These are phyloP conservation scores for Cephalotes varians DNA, from an alignment of 2,888 invertebrate genomes.

Conservation along the genomic window DNA sequence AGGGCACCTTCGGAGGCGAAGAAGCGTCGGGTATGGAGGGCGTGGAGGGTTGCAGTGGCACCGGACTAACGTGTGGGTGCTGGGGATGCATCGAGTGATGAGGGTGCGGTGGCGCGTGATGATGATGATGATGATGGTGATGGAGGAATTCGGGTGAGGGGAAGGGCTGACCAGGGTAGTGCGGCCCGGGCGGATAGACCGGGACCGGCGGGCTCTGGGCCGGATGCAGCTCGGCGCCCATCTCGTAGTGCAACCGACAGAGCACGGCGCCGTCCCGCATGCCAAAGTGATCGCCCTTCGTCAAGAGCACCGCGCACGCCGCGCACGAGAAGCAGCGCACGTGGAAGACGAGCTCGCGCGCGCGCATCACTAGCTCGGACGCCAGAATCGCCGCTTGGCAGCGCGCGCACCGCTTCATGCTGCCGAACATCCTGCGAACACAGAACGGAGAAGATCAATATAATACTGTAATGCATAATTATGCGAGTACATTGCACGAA, in stretches of 20 bases:
- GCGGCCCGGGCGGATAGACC: slow-evolving; percentile 84
- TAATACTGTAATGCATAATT: neutral
- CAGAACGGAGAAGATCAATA: slow-evolving; percentile 43
- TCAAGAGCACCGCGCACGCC: slow-evolving; percentile 94
- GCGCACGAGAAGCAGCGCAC: slow-evolving; percentile 98
- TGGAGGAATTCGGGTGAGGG: slow-evolving; percentile 86
- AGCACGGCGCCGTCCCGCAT: slow-evolving; percentile 95
- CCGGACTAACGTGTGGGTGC: slow-evolving; percentile 86
- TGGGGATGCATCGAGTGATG: slow-evolving; percentile 84
- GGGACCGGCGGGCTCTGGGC: slow-evolving; percentile 84
- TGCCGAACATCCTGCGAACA: slow-evolving; percentile 92
- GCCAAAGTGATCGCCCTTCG: slow-evolving; percentile 98
- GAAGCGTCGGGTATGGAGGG: slow-evolving; percentile 86
- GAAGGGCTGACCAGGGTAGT: slow-evolving; percentile 87
- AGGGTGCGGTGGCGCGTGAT: slow-evolving; percentile 76
- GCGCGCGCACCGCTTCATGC: slow-evolving; percentile 94
- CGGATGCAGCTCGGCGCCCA: slow-evolving; percentile 85
- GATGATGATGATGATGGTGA: slow-evolving; percentile 76
- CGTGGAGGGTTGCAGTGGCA: slow-evolving; percentile 87
- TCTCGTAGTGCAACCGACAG: slow-evolving; percentile 92
- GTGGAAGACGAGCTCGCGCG: slow-evolving; percentile 96
- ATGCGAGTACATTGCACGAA: neutral
- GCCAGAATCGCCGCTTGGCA: slow-evolving; percentile 96
- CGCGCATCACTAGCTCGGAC: slow-evolving; percentile 97
- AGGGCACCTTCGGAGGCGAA: slow-evolving; percentile 86